Conservation (phyloP, 2,888 invertebrate species). For the Dryobotodes eremita region DNA sequence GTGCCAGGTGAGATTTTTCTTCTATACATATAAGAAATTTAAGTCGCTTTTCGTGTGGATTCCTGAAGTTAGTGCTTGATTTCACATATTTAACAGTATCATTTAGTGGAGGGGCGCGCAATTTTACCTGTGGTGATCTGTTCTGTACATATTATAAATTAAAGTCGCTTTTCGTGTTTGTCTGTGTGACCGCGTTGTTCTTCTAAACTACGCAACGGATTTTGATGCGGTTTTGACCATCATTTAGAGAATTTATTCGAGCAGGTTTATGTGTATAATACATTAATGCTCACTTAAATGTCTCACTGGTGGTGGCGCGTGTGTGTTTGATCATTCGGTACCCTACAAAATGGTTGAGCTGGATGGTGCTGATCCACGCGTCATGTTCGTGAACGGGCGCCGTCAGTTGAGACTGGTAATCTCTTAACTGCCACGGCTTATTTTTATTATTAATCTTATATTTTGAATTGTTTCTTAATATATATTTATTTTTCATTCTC, state of each 20-base stretch:
- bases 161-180: not conserved
- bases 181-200: not conserved
- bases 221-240: not conserved
- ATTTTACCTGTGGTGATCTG: not conserved
- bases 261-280: not conserved
- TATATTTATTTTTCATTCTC: too few species aligned
- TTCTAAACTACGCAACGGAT: not conserved
- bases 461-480: too few species aligned
- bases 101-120: not conserved
- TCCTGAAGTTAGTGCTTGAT: not conserved
- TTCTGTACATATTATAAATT: not conserved
- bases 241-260: not conserved
- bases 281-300: too few species aligned
- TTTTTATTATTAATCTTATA: too few species aligned
- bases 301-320: too few species aligned
- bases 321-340: too few species aligned
- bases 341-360: too few species aligned
- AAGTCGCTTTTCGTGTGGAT: not conserved
- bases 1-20: constrained; percentile 92
- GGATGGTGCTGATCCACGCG: too few species aligned
- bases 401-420: too few species aligned
- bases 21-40: not conserved
- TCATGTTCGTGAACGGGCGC: too few species aligned
- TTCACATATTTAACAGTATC: not conserved
- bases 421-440: too few species aligned